Evolutionary conservation across 2,113 vertebrate species (phyloP).

Genomic region (Athene cunicularia): DNA sequence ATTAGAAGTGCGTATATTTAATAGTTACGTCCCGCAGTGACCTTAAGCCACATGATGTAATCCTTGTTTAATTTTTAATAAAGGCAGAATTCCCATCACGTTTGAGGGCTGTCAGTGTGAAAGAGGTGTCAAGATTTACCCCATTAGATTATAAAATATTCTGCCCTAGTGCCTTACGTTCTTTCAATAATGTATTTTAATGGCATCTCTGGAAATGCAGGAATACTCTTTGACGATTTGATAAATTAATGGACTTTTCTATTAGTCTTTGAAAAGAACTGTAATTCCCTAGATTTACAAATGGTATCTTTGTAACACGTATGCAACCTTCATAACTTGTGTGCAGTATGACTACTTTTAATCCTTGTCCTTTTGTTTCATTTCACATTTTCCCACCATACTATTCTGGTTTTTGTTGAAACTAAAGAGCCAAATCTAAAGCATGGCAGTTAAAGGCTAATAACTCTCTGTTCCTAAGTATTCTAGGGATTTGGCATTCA

Average conservation of each 20-base stretch:
- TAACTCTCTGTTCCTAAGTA: not conserved
- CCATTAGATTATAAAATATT: not conserved
- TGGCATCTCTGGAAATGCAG: not conserved
- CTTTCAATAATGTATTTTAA: slow-evolving; percentile 21
- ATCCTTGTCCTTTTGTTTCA: not conserved
- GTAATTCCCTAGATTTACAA: not conserved
- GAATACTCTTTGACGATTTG: not conserved
- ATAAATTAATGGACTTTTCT: not conserved
- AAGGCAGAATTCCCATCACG: slow-evolving; percentile 1
- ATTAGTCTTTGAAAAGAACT: not conserved
- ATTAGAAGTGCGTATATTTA: not conserved
- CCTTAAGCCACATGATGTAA: not conserved
- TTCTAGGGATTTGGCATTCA: not conserved
- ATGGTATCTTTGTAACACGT: not conserved
- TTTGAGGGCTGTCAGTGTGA: not conserved
- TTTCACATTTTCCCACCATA: not conserved
- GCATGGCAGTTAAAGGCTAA: not conserved
- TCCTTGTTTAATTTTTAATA: not conserved
- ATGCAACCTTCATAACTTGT: not conserved
- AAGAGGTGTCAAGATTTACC: not conserved
- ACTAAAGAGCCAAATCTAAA: not conserved
- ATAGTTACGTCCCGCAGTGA: not conserved
- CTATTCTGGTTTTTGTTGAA: not conserved
- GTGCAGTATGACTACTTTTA: not conserved
- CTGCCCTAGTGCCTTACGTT: not conserved